Conservation (phyloP, 2,797 vertebrate genomes). For the Apogon talboti region DNA sequence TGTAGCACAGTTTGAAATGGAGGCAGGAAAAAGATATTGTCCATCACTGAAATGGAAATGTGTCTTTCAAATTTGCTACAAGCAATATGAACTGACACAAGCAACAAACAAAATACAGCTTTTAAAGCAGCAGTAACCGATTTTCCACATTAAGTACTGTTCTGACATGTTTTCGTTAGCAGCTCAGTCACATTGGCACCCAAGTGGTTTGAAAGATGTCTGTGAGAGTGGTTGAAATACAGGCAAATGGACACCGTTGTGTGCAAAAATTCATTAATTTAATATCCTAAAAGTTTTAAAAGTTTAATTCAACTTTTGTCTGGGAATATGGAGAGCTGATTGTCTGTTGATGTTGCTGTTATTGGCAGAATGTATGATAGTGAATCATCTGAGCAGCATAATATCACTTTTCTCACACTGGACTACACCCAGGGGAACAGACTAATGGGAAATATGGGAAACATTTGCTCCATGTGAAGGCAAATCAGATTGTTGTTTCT, state of each 20-base stretch:
- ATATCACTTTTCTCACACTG: conserved; percentile 54
- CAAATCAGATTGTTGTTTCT: conserved; percentile 65
- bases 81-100: no score
- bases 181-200: conserved; percentile 1
- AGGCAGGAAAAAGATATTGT: no score
- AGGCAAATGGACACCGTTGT: conserved; percentile 17
- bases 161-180: background rate
- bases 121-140: no score
- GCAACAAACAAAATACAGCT: no score
- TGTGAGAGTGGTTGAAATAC: conserved; percentile 2
- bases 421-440: conserved; percentile 48
- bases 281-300: conserved; percentile 4
- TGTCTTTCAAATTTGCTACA: no score
- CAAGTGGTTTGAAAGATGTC: background rate
- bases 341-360: conserved; percentile 58
- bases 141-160: no score
- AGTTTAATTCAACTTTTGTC: conserved; percentile 55
- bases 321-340: conserved; percentile 57
- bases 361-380: conserved; percentile 63
- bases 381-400: conserved; percentile 56
- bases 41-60: no score
- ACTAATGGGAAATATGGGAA: conserved; percentile 69
- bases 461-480: conserved; percentile 62
- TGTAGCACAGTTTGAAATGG: no score
- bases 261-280: conserved; percentile 10